Base-by-base conservation (phyloP, 1,140 invertebrate genomes). In the Aphis craccivora region DNA sequence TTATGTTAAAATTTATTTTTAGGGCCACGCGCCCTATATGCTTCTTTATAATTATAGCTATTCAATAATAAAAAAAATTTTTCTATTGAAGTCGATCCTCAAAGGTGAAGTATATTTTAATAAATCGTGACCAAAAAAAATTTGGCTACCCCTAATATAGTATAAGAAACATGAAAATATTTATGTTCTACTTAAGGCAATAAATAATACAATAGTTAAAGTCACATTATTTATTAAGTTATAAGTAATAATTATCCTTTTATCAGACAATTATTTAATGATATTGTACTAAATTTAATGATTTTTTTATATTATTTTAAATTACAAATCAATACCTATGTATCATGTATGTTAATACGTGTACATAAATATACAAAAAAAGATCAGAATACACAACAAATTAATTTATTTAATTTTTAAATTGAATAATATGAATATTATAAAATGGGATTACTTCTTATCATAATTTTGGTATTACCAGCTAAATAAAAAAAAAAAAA, bases 361-460 rank as follows among this genome's bases (percentile, higher is more conserved):
- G n/a, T 88, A 20, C 45, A 88, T 35, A 37, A 22, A 35, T 53
- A 37, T 23, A 37, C 20, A 35, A 53, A 55, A 89, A 67, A 35
- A 55, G 35, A 53, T 89, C n/a, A 88, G 14, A 48, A 89, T 53
- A 14, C 23, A 37, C 2, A 53, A 35, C 37, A 8, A 89, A 37
- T 37, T 37, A 4, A 87, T 53, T 53, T 14, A 87, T 48, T 51
- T 87, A 53, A 53, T 89, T 89, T 89, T 40, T 40, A 2, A 40
- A 40, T 40, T 53, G 20, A 55, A 89, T 37, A 53, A 88, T 43
- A 86, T 86, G 43, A 87, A 88, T 87, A 40, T n/a, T n/a, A 88
- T 48, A 35, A 51, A n/a, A 88, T 45, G n/a, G 30, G 37, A 86
- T 86, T 87, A 87, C 0, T 89, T 37, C n/a, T n/a, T 22, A 8